Base-by-base conservation (phyloP, 2,888 invertebrate genomes). In the Philaethria dido region DNA sequence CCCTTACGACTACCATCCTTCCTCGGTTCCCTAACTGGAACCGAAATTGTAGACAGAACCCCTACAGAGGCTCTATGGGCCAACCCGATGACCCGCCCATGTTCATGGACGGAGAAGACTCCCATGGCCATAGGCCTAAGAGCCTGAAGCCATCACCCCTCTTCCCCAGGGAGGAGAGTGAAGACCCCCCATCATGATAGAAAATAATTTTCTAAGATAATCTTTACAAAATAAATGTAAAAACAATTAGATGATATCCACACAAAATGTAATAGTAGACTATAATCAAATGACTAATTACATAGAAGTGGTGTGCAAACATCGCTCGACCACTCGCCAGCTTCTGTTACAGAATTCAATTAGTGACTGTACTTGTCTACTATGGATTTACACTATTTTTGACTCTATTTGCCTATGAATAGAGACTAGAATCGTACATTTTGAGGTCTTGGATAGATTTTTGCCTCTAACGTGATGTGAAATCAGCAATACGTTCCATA, bases 241-340 rank as follows among this genome's bases (percentile, higher is more conserved):
- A 22, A 42, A n/a, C n/a, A 22, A 57, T 42, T 0, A 22, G 42
- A 22, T 42, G 22, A n/a, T 42, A 9, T 42, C 42, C 11, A 52
- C 29, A n/a, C 9, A 42, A 22, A 42, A 22, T 59, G 69, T 69
- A 67, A 68, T 52, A n/a, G 57, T 52, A 68, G 59, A 20, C 60
- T 20, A 64, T 68, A 68, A 68, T 68, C 54, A 68, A 65, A 62
- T 65, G 69, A 70, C 72, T 73, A 73, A 73, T 73, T 73, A 73
- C 69, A 60, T 63, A 61, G 68, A 61, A 75, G 74, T 74, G 73
- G 52, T 68, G 69, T 68, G 71, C 74, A 75, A 75, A 74, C 66
- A 74, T 64, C 63, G 69, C 54, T 67, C 70, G 69, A 66, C 68
- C 74, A 69, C 74, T 73, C 70, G 68, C 69, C 64, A 63, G 68